A percentile compares a stretch with the other conserved stretches of the same genome.
These are phyloP conservation scores for Myodes glareolus DNA, from an alignment of 2,113 vertebrate genomes.

Conservation along the genomic window DNA sequence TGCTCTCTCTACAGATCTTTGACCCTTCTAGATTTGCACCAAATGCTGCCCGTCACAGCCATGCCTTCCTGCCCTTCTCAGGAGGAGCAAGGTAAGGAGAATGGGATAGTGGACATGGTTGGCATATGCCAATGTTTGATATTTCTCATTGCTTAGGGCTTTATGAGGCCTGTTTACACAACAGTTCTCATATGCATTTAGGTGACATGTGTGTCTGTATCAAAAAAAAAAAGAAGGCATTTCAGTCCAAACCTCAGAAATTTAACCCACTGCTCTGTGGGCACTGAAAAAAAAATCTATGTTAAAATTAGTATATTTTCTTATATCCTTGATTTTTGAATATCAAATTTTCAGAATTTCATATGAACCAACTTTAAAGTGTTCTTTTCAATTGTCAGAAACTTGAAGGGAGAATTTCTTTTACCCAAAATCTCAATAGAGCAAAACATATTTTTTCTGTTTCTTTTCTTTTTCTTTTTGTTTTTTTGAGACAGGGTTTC, in stretches of 20 bases:
- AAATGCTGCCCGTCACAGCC: slow-evolving; percentile 80
- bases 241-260: background rate
- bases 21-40: slow-evolving; percentile 89
- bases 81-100: slow-evolving; percentile 70
- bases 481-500: no score
- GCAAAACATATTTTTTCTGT: background rate
- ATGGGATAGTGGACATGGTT: accelerated
- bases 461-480: no score
- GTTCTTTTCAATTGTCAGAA: background rate
- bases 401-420: background rate
- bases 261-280: background rate
- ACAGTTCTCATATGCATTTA: background rate
- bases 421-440: background rate
- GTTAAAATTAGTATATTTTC: background rate
- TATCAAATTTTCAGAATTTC: background rate
- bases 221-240: background rate
- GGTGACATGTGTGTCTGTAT: no score
- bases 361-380: no score
- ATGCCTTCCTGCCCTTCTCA: slow-evolving; percentile 90
- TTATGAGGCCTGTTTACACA: background rate
- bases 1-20: slow-evolving; percentile 82
- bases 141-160: background rate
- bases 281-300: background rate
- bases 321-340: background rate
- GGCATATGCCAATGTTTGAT: background rate